Evolutionary conservation across 1,140 invertebrate genomes (phyloP).

Genomic region (Zophobas atratus): DNA sequence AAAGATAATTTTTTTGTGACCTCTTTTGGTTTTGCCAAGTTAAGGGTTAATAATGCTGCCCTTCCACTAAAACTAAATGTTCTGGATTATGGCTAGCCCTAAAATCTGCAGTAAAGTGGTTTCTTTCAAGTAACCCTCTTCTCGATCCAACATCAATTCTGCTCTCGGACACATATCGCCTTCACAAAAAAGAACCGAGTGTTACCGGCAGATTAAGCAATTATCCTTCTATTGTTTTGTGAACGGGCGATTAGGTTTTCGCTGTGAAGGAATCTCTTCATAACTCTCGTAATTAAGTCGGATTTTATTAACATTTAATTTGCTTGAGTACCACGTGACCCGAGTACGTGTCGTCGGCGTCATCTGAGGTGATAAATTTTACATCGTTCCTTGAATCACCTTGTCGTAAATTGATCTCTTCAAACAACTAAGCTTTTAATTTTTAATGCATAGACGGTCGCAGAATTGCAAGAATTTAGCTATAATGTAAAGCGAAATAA

Average conservation of each 20-base stretch:
- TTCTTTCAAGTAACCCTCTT: slow-evolving; percentile 44
- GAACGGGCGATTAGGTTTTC: slow-evolving; percentile 25
- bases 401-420: slow-evolving; percentile 24
- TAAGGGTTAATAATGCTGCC: slow-evolving; percentile 23
- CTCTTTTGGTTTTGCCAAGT: too few relatives aligned
- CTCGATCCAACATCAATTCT: slow-evolving; percentile 32
- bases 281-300: slow-evolving; percentile 21
- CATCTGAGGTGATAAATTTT: slow-evolving; percentile 33
- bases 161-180: slow-evolving; percentile 30
- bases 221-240: slow-evolving; percentile 28
- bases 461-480: background rate
- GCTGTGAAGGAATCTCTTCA: slow-evolving; percentile 9
- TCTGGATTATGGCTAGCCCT: slow-evolving; percentile 38
- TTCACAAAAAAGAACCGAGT: slow-evolving; percentile 19
- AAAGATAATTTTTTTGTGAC: too few relatives aligned
- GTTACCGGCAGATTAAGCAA: slow-evolving; percentile 38
- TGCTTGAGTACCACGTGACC: slow-evolving; percentile 10
- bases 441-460: slow-evolving; percentile 12
- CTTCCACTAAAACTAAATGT: slow-evolving; percentile 42
- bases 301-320: slow-evolving; percentile 35
- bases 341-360: slow-evolving; percentile 22
- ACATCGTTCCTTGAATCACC: slow-evolving; percentile 19
- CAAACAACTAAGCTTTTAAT: slow-evolving; percentile 18
- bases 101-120: slow-evolving; percentile 44
- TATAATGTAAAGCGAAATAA: too few relatives aligned